Conservation (phyloP, 92 coral and sea anemone species). For the Galaxea fascicularis region DNA sequence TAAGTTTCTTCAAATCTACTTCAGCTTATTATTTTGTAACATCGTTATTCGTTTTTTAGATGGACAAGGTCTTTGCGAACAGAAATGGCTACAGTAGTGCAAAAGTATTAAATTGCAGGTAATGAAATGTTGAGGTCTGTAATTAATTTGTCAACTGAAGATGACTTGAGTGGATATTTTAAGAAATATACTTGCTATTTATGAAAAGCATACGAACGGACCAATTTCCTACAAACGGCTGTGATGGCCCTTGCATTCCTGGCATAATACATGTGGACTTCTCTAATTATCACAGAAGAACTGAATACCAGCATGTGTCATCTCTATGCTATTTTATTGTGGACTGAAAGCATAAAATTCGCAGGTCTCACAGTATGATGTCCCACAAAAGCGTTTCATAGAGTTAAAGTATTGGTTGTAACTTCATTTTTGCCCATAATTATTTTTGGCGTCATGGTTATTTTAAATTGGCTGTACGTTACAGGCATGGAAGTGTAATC, state of each 20-base stretch:
- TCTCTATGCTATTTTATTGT: no score
- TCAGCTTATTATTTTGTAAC: neutral
- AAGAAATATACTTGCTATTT: neutral
- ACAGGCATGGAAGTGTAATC: conserved; percentile 13
- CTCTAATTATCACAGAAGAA: no score
- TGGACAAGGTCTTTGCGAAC: neutral
- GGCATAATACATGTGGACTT: no score
- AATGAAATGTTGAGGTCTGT: neutral
- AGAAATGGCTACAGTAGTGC: neutral
- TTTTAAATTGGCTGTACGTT: neutral
- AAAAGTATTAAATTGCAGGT: neutral
- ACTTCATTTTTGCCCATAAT: no score
- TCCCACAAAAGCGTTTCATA: no score
- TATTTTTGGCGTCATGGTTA: neutral
- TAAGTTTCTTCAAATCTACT: neutral
- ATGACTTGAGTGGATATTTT: neutral
- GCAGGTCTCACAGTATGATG: no score
- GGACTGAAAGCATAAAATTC: no score
- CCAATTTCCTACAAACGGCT: no score
- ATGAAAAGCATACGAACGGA: no score
- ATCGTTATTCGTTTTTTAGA: neutral
- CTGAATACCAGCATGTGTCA: no score
- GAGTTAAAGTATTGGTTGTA: no score
- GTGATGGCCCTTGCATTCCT: no score
- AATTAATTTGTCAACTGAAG: neutral